Percentiles rank a stretch among this genome's conserved stretches.
Conservation (phyloP, 2,113 vertebrate genomes). For the Oncorhynchus mykiss region DNA sequence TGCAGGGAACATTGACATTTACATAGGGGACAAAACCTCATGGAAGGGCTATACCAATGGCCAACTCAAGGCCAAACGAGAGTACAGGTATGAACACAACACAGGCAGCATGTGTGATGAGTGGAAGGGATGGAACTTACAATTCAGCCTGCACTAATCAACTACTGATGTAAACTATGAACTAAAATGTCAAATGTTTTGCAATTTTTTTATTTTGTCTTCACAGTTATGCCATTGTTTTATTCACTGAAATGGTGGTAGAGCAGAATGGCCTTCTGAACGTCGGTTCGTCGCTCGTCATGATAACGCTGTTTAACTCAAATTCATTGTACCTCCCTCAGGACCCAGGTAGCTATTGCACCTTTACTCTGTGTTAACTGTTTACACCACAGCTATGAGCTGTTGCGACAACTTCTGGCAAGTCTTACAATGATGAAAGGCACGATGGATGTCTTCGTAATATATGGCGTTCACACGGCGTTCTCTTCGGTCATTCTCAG, state of each 20-base stretch:
- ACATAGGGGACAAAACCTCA: slow-evolving; percentile 21
- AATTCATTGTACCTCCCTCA: rapidly evolving
- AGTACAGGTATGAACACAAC: slow-evolving; percentile 60
- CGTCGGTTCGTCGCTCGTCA: rapidly evolving
- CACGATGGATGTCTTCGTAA: too few relatives aligned
- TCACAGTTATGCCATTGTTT: slow-evolving; percentile 24
- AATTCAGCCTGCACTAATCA: too few relatives aligned
- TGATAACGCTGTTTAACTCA: rapidly evolving
- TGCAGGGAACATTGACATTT: rapidly evolving
- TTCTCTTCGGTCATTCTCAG: slow-evolving; percentile 43
- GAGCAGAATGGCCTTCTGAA: background rate
- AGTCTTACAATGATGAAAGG: too few relatives aligned
- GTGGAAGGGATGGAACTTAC: too few relatives aligned
- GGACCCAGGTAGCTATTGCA: slow-evolving; percentile 49
- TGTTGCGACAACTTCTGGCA: too few relatives aligned
- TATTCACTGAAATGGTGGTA: rapidly evolving
- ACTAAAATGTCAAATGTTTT: too few relatives aligned
- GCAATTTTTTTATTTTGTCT: background rate
- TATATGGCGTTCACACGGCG: too few relatives aligned
- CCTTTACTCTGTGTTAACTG: background rate
- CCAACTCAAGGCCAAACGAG: slow-evolving; percentile 19
- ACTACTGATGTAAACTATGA: too few relatives aligned
- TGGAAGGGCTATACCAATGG: slow-evolving; percentile 51
- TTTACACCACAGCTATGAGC: too few relatives aligned
- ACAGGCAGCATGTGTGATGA: background rate